Evolutionary conservation across 1,140 invertebrate species (phyloP).

Genomic region (Macrobrachium nipponense): DNA sequence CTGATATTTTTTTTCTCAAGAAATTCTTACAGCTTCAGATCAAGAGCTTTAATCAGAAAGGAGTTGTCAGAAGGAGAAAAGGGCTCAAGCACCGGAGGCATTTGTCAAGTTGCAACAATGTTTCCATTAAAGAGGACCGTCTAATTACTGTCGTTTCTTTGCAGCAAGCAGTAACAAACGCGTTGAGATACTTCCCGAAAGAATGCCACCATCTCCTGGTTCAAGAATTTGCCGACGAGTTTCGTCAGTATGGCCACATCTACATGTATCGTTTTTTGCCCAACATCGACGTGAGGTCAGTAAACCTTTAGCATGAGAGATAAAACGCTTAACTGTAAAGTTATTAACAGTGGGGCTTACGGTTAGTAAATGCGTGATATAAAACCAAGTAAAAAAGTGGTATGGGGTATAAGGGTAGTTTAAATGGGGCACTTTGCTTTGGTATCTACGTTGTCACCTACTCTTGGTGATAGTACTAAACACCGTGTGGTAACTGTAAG

Average conservation of each 20-base stretch:
- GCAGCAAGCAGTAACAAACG: constrained; percentile 74
- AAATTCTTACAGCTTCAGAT: too few species aligned
- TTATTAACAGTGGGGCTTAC: neutral
- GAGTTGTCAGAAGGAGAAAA: too few species aligned
- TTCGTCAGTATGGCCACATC: constrained; percentile 76
- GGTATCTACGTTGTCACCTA: too few species aligned
- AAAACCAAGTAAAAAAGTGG: too few species aligned
- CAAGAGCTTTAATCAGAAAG: too few species aligned
- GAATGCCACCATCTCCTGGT: constrained; percentile 71
- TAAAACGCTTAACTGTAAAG: neutral
- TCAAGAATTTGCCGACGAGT: constrained; percentile 74
- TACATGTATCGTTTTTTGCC: constrained; percentile 79
- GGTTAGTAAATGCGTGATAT: too few species aligned
- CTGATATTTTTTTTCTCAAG: too few species aligned
- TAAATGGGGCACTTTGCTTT: too few species aligned
- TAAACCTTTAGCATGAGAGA: neutral
- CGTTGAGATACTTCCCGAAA: constrained; percentile 76
- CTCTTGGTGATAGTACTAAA: too few species aligned
- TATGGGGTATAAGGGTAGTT: too few species aligned
- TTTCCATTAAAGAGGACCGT: neutral
- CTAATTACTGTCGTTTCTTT: constrained; percentile 3
- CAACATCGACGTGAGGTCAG: constrained; percentile 71
- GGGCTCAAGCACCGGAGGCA: too few species aligned
- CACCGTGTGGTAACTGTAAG: too few species aligned
- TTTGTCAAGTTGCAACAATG: neutral